phyloP scores from a whole-genome alignment of 2,797 vertebrate species.

The Parambassis ranga region DNA sequence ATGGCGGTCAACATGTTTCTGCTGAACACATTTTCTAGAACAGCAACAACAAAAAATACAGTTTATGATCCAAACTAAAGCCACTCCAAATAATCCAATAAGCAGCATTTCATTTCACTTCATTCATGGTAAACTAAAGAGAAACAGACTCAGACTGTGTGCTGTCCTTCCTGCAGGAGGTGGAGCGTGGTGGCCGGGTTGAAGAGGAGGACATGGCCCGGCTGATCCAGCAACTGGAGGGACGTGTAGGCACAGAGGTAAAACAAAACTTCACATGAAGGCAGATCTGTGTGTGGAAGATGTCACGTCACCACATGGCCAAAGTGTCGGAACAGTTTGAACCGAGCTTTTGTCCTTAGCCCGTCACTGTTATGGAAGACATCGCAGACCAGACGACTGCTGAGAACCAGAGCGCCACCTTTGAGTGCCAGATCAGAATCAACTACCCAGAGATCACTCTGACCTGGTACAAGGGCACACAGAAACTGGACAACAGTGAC shows the following conservation, averaged over 20 bases:
- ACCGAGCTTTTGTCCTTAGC: conserved; percentile 76
- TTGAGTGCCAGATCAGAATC: conserved; percentile 92
- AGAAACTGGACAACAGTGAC: conserved; percentile 87
- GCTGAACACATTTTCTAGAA: too few species aligned
- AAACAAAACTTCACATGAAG: too few species aligned
- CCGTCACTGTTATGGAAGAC: conserved; percentile 89
- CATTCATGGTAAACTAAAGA: too few species aligned
- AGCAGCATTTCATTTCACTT: too few species aligned
- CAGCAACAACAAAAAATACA: too few species aligned
- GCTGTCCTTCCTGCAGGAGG: conserved; percentile 78
- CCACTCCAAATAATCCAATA: too few species aligned
- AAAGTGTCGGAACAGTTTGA: too few species aligned
- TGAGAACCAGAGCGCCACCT: conserved; percentile 85
- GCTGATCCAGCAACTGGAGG: conserved; percentile 80
- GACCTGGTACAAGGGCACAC: conserved; percentile 97
- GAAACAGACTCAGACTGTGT: neutral
- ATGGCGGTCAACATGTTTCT: too few species aligned
- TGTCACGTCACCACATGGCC: too few species aligned
- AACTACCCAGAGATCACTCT: conserved; percentile 97
- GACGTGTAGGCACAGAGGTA: conserved; percentile 87
- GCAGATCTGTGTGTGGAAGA: too few species aligned
- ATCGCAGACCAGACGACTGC: conserved; percentile 87
- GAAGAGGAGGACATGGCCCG: conserved; percentile 89
- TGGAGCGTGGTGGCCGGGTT: conserved; percentile 83
- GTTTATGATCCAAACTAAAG: too few species aligned